A percentile compares a stretch with the other conserved stretches of the same genome.
phyloP scores from a whole-genome alignment of 2,888 invertebrate genomes.

The Tineola bisselliella region DNA sequence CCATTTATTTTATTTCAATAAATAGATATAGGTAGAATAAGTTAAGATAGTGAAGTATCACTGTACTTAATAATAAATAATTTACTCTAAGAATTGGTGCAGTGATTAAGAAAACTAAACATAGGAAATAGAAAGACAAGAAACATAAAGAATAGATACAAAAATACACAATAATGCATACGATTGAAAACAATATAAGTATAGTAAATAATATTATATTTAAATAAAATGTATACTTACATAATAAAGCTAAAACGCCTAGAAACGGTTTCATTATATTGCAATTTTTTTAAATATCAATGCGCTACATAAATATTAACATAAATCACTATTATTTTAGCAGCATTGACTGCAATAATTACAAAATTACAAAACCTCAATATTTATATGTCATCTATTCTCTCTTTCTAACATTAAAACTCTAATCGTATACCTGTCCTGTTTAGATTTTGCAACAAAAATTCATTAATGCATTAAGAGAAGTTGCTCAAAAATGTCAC shows the following conservation, averaged over 20 bases:
- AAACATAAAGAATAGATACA: no score
- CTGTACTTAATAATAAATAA: no score
- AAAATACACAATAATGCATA: no score
- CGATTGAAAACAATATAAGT: no score
- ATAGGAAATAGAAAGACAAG: no score
- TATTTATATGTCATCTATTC: background rate
- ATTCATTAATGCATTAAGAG: background rate
- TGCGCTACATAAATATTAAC: background rate
- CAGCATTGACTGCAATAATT: background rate
- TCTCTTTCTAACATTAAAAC: background rate
- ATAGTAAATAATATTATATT: background rate
- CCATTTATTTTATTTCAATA: no score
- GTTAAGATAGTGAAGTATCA: no score
- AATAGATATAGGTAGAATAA: no score
- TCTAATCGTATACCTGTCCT: background rate
- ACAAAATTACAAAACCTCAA: background rate
- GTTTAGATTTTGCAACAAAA: background rate
- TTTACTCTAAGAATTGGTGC: no score
- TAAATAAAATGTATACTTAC: background rate
- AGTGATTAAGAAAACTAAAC: no score
- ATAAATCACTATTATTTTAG: background rate
- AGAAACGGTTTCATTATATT: background rate
- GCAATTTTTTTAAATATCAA: background rate
- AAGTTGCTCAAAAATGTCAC: background rate
- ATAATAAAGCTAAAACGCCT: background rate